Base-by-base conservation (phyloP, 35 echinoderm and acorn worm species). In the Patiria miniata region DNA sequence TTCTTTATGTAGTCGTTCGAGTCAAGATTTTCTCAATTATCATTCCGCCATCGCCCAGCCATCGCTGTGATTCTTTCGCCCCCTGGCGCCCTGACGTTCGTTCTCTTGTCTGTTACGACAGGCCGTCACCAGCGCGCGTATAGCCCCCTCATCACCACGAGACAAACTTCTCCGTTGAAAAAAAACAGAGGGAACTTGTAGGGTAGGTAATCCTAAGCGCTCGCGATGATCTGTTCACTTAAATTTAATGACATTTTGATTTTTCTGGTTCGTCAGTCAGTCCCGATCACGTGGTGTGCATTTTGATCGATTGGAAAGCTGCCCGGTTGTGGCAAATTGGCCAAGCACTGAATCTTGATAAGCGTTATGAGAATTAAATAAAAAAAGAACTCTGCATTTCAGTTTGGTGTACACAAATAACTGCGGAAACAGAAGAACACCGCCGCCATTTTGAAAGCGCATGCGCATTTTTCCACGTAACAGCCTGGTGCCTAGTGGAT, bases 231-330 rank as follows among this genome's bases (percentile, higher is more conserved):
- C 19, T 73, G 23, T 36, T 73, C 65, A 36, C 65, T 73, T 73
- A 73, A 32, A 73, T 73, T 30, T 73, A 73, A 73, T 73, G 65
- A 73, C 65, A 36, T 73, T 73, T 73, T 73, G 65, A 73, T 73
- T 73, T 73, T 73, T 47, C 42, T 73, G 65, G 26, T 73, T 73
- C 65, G 26, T 14, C 26, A 73, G 65, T 73, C 26, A 60, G 65
- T 12, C 26, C 14, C 2, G 8, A 23, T 73, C 65, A 73, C 65
- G 65, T 73, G 65, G 65, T 73, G 34, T 34, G 34, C 9, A 30
- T n/a, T n/a, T n/a, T n/a, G 65, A 73, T 73, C 65, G 65, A 73
- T 73, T 2, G 65, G 14, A 34, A 6, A 26, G 2, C 34, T 32
- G 65, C 26, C 34, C 3, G 7, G 26, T 32, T 32, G 34, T 73